phyloP scores from a whole-genome alignment of 2,113 vertebrate genomes.

The Oncorhynchus tshawytscha region DNA sequence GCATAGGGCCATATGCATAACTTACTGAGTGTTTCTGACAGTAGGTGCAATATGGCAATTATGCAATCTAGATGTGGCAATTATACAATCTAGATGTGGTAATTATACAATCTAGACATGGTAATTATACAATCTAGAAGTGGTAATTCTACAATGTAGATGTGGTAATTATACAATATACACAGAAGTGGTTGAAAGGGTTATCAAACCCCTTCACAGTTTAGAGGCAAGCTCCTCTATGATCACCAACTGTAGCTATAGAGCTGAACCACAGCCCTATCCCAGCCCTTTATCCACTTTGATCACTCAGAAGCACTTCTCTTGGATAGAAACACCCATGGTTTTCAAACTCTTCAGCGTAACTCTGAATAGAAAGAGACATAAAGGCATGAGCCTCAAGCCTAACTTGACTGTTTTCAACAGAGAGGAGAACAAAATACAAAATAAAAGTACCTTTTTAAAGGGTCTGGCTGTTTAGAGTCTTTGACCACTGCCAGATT shows the following conservation, averaged over 20 bases:
- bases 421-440: conserved; percentile 2
- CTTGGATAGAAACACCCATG: conserved; percentile 25
- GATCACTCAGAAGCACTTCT: conserved; percentile 18
- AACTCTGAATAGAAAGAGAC: conserved; percentile 5
- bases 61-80: no score
- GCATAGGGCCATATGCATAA: no score
- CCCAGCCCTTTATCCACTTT: conserved; percentile 37
- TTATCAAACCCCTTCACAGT: background rate
- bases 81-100: no score
- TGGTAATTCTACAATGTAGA: no score
- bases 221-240: conserved; percentile 1
- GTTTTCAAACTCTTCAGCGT: conserved; percentile 16
- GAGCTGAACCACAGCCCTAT: background rate
- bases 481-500: conserved; percentile 64
- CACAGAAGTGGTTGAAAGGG: no score
- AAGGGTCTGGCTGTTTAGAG: conserved; percentile 49
- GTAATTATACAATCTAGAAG: no score
- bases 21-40: no score
- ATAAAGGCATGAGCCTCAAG: background rate
- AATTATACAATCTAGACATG: no score
- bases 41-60: no score
- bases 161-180: background rate
- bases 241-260: conserved; percentile 19
- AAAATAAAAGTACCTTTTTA: conserved; percentile 3
- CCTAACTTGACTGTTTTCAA: background rate